These are phyloP conservation scores for Fulica atra DNA, from an alignment of 2,113 vertebrate genomes.

Conservation along the genomic window DNA sequence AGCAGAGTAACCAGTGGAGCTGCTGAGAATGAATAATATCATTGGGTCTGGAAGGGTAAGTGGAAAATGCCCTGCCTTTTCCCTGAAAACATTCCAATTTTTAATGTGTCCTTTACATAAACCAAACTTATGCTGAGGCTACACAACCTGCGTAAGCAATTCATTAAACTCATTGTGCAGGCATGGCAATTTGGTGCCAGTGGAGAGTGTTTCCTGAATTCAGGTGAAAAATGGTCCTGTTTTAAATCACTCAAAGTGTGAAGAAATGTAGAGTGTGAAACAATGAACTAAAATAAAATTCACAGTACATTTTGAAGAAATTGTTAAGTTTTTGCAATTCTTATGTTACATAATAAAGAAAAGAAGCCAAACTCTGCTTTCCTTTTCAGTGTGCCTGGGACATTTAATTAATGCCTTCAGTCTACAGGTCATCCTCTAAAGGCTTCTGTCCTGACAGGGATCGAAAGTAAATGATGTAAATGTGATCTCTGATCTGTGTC, in stretches of 20 bases:
- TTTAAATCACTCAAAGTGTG: background rate
- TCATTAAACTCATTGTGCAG: background rate
- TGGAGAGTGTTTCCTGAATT: background rate
- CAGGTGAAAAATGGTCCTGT: background rate
- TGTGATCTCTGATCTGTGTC: conserved; percentile 15
- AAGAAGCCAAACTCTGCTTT: background rate
- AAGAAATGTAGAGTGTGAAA: background rate
- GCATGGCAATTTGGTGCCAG: background rate
- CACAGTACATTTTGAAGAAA: background rate
- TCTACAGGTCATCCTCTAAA: background rate
- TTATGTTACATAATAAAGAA: background rate
- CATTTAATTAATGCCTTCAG: background rate
- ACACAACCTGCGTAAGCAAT: background rate
- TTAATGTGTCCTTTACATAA: conserved; percentile 3
- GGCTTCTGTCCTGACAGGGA: background rate
- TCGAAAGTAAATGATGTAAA: background rate
- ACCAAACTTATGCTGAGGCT: background rate
- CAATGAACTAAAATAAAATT: background rate
- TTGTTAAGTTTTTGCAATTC: background rate
- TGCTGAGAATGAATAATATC: conserved; percentile 40
- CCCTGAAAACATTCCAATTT: background rate
- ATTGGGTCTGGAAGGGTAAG: conserved; percentile 32
- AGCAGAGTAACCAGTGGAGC: background rate
- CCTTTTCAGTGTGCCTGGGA: background rate
- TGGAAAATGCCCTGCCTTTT: conserved; percentile 18